Conservation (phyloP, 2,797 vertebrate species). For the Smutsia temminckii region DNA sequence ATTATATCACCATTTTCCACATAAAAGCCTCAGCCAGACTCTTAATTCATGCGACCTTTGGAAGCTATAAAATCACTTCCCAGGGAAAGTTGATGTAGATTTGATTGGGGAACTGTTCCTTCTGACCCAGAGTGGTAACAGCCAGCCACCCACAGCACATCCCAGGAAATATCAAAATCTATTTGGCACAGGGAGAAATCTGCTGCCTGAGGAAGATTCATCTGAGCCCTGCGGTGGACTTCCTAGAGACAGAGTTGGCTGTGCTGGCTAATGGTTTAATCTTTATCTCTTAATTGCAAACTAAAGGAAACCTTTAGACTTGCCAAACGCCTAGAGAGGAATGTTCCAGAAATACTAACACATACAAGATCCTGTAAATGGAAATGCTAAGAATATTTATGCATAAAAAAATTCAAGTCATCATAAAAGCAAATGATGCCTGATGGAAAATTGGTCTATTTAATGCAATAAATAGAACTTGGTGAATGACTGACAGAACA, state of each 20-base stretch:
- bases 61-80: constrained; percentile 78
- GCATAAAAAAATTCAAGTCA: background rate
- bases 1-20: constrained; percentile 62
- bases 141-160: background rate
- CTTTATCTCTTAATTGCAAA: constrained; percentile 52
- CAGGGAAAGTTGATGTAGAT: constrained; percentile 69
- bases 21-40: constrained; percentile 70
- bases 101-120: constrained; percentile 60
- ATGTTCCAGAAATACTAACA: constrained; percentile 46
- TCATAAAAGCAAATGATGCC: background rate
- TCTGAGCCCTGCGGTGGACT: background rate
- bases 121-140: constrained; percentile 36
- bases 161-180: background rate
- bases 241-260: background rate
- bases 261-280: background rate
- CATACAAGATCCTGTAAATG: background rate
- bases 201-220: background rate
- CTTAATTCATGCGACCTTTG: constrained; percentile 73
- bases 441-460: background rate
- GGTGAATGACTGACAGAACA: background rate
- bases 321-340: background rate
- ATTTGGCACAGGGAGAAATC: background rate
- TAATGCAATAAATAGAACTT: background rate
- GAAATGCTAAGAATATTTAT: background rate
- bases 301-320: constrained; percentile 54